Percentiles rank a stretch among this genome's conserved stretches.
phyloP scores from a whole-genome alignment of 53 echinoderm and acorn worm genomes.

The Paracentrotus lividus region DNA sequence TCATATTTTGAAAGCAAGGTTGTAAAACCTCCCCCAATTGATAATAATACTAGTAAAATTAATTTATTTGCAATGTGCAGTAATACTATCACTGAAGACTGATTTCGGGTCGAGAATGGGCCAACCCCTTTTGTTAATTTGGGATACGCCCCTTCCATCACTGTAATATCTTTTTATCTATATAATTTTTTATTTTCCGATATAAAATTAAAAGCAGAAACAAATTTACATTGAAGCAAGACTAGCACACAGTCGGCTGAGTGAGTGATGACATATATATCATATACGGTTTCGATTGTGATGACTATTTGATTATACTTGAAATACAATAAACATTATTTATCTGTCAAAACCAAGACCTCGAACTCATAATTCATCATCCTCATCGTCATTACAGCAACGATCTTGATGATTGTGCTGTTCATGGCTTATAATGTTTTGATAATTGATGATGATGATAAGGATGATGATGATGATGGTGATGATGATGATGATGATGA shows the following conservation, averaged over 20 bases:
- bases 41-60: too few species aligned
- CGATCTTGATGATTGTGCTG: not conserved
- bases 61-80: too few species aligned
- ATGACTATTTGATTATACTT: slow-evolving; percentile 16
- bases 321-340: not conserved
- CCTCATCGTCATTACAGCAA: not conserved
- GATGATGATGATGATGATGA: slow-evolving; percentile 70
- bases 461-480: slow-evolving; percentile 2
- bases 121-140: too few species aligned
- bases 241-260: not conserved
- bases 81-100: too few species aligned
- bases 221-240: not conserved
- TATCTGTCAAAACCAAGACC: slow-evolving; percentile 35
- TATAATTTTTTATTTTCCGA: not conserved
- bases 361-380: not conserved
- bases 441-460: not conserved
- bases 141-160: too few species aligned
- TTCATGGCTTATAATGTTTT: not conserved
- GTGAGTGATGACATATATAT: slow-evolving; percentile 28
- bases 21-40: too few species aligned
- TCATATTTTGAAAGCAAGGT: too few species aligned
- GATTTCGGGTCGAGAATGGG: too few species aligned
- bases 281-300: not conserved
- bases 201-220: not conserved
- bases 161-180: too few species aligned